Percentiles rank a stretch among this genome's conserved stretches.
These are phyloP conservation scores for Scatophagus argus DNA, from an alignment of 2,113 vertebrate species.

Conservation along the genomic window DNA sequence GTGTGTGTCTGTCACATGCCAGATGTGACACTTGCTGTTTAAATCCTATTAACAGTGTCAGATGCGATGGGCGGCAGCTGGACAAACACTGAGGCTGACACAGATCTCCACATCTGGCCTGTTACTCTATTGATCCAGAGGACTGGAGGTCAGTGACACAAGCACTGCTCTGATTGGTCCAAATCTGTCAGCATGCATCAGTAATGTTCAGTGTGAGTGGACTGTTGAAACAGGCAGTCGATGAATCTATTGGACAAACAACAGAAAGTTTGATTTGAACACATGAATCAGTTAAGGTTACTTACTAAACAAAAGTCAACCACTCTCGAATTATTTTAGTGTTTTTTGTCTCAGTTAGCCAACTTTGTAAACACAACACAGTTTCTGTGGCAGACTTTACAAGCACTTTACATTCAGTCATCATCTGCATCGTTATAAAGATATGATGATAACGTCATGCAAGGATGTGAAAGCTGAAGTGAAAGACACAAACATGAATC, in stretches of 20 bases:
- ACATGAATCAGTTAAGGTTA: background rate
- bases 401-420: background rate
- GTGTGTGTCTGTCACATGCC: conserved; percentile 46
- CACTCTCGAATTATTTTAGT: background rate
- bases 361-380: no score
- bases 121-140: conserved; percentile 24
- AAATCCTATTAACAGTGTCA: conserved; percentile 69
- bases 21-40: conserved; percentile 67
- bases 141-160: background rate
- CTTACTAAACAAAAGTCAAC: background rate
- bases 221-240: background rate
- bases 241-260: background rate
- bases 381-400: background rate
- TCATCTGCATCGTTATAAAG: no score
- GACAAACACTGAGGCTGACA: conserved; percentile 51
- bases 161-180: background rate
- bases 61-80: conserved; percentile 53
- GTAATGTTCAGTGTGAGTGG: background rate
- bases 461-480: no score
- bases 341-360: no score
- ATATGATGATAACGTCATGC: no score
- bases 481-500: no score
- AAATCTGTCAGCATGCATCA: background rate
- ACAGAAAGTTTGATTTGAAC: background rate
- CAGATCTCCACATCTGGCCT: no score